Evolutionary conservation across 2,113 vertebrate genomes (phyloP), one percentile per base, ranked within the genome.

Genomic region (Ardeotis arabs): DNA sequence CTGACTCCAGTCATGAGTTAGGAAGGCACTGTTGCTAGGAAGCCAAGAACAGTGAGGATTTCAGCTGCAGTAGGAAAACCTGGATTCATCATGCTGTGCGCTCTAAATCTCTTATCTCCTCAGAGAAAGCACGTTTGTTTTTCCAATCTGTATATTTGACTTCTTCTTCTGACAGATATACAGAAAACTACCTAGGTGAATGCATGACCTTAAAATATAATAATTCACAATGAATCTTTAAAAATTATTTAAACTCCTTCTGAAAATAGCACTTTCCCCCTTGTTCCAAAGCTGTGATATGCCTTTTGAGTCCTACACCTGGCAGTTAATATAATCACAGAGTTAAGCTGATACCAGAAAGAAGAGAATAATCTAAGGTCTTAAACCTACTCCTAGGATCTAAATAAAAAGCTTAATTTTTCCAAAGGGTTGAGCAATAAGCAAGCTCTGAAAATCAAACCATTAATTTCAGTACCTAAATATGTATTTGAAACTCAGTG

Each of bases 1-100:
- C 66, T 85, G 21, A 73, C 67, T 85, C 45, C 50, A 89, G 58
- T 29, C 77, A 79, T 78, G 60, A 94, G 73, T 82, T 82, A 93
- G 52, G 62, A 85, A 89, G 64, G 35, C 47, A 60, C 58, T 82
- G 95, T 96, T 97, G 91, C 94, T 96, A 96, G 93, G 95, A 96
- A 93, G 91, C 95, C 89, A 91, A 64, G 53, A 89, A 39, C 66
- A 62, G 13, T 50, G 24, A 95, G 77, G 50, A 89, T 93, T 93
- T 94, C 59, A 58, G 15, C 39, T 70, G 62, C 77, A 91, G 67
- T 7, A 91, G 27, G 64, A 63, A 96, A 92, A 84, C 58, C 24
- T 69, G 39, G 41, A 50, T 68, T 62, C 45, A 60, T 69, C 58
- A 55, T 28, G 27, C 25, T 69, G 74, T 2, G 1, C 12, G 29